Evolutionary conservation across 2,888 invertebrate species (phyloP), one percentile per base, ranked within the genome.

Genomic region (Gerris lacustris): DNA sequence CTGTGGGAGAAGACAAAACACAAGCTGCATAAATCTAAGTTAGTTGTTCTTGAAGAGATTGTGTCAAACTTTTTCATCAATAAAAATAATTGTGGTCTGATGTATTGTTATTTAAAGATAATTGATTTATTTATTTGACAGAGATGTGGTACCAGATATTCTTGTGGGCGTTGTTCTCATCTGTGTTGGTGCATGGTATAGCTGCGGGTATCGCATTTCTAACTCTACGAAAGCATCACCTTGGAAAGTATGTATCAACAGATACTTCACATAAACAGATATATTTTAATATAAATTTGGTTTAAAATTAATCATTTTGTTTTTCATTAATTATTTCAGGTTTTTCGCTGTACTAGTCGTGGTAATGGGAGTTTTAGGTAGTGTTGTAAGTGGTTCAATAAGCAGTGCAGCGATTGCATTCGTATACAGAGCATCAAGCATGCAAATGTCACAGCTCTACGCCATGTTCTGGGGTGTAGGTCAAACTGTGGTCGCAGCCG

Each of bases 61-160:
- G 31, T 4, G 31, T 31, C 2, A 4, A 31, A 31, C 31, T 31
- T 31, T 31, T 31, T 31, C 31, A 31, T 31, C 31, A 31, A 31
- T 31, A 31, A 31, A 31, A 31, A 31, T 31, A 31, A 31, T 31
- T 1, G 31, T 31, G 31, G 31, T 31, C 31, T 31, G 2, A 31
- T 31, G 31, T 31, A 55, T 55, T 9, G 55, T 55, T 55, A 9
- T 15, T 55, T 15, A 55, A 7, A 7, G 47, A 47, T 47, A 47
- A 5, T 43, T 44, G 45, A 6, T 68, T 15, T 67, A 18, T 68
- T 18, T 67, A 15, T 31, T 31, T 31, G 31, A 83, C 88, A 83
- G 94, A 95, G 82, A 96, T 96, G 91, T 96, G 96, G 96, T 96
- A 95, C 81, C 92, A 94, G 79, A 90, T 96, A 80, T 96, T 96